Base-by-base conservation (phyloP, 2,113 vertebrate genomes). In the Cololabis saira region DNA sequence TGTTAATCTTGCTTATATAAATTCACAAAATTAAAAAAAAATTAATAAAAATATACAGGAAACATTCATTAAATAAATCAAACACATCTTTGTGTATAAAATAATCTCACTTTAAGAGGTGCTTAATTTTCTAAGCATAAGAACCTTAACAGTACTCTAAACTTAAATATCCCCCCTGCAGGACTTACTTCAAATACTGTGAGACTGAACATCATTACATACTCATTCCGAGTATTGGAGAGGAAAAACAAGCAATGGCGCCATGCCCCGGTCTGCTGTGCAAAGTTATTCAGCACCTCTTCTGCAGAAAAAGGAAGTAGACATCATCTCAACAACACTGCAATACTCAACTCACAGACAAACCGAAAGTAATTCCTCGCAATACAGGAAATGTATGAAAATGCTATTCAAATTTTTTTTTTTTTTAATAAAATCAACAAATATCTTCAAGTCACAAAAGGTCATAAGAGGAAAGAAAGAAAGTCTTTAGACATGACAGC, bases 201-300 rank as follows among this genome's bases (percentile, higher is more conserved):
- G 86, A 99, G 93, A 81, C 97, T 99, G 89, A 98, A 99, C 98
- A 99, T 99, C 96, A 99, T 98, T 3, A 99, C 97, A 52, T 99
- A 99, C 90, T 99, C 98, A 55, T 98, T 99, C 71, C 92, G 95
- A 43, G 97, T 99, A 83, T 96, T 97, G 62, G 97, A 99, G 54
- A 99, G 95, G 89, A 99, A 99, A 90, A 97, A 98, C 67, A 99
- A 92, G 87, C 98, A 99, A 87, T 98, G 96, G 40, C 95, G 95
- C 98, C 98, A 99, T 0, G 98, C 97, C 89, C 95, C 97, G n/a
- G 94, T 94, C 90, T 99, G 97, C 92, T 97, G 96, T 80, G 96
- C 97, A 89, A 99, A 99, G 88, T 98, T 99, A 90, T 99, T 98
- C 84, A 99, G 92, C 92, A 99, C 93, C 77, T 98, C 96, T 90